These are phyloP conservation scores for Epirrita christyi DNA, from an alignment of 2,888 invertebrate species.

Conservation along the genomic window DNA sequence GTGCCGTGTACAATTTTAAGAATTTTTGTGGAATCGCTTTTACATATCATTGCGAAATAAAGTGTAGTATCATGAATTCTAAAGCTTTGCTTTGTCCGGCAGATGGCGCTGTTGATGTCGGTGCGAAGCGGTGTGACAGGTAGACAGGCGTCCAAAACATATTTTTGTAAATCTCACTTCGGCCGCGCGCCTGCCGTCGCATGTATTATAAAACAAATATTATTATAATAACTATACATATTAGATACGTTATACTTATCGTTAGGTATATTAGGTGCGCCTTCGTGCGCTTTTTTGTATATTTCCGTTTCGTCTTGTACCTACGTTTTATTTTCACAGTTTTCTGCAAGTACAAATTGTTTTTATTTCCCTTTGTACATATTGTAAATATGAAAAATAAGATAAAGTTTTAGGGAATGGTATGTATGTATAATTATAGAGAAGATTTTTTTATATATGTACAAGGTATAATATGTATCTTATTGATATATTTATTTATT, in stretches of 20 bases:
- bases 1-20: constrained; percentile 7
- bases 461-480: constrained; percentile 78
- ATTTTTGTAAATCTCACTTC: constrained; percentile 72
- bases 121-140: constrained; percentile 66
- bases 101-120: constrained; percentile 56
- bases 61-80: constrained; percentile 38
- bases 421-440: constrained; percentile 71
- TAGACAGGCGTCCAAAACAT: constrained; percentile 58
- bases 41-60: background rate
- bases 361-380: constrained; percentile 84
- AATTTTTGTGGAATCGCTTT: background rate
- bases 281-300: constrained; percentile 59
- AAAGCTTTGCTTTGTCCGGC: constrained; percentile 51
- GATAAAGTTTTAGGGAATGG: constrained; percentile 63
- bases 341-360: constrained; percentile 86
- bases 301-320: constrained; percentile 69
- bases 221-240: constrained; percentile 50
- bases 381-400: constrained; percentile 80
- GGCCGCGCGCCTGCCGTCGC: constrained; percentile 51
- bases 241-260: constrained; percentile 36
- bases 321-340: constrained; percentile 70
- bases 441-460: constrained; percentile 75
- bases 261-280: constrained; percentile 42
- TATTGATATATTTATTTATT: constrained; percentile 79
- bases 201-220: constrained; percentile 54